Evolutionary conservation across 2,888 invertebrate species (phyloP).

Genomic region (Rhaphigaster nebulosa): DNA sequence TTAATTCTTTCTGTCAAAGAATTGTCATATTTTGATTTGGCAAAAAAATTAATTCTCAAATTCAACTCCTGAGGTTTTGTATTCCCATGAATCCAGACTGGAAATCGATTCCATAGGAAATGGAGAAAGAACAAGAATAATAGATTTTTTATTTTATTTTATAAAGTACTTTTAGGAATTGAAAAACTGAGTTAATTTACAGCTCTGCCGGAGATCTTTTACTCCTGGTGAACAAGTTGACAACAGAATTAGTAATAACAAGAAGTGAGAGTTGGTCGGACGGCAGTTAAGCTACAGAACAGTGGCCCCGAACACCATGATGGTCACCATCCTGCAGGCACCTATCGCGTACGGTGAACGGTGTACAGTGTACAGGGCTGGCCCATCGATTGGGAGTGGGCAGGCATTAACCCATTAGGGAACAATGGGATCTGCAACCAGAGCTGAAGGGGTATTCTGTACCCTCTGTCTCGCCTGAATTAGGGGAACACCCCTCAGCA

Average conservation of each 20-base stretch:
- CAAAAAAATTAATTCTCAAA: no score
- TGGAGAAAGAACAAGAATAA: no score
- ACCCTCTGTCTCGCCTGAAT: neutral
- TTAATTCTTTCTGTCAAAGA: no score
- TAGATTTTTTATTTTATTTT: no score
- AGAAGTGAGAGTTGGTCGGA: neutral
- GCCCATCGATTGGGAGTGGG: neutral
- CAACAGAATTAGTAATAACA: neutral
- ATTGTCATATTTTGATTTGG: no score
- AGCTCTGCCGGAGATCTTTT: no score
- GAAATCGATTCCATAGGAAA: no score
- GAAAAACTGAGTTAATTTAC: no score
- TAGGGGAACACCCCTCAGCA: neutral
- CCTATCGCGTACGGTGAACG: neutral
- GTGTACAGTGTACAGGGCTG: neutral
- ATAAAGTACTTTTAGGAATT: no score
- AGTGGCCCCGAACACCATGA: neutral
- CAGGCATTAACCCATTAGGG: neutral
- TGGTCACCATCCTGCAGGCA: neutral
- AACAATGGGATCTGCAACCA: constrained; percentile 1
- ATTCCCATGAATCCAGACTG: no score
- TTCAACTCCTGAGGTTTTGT: no score
- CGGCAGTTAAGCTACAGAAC: neutral
- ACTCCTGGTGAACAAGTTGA: neutral
- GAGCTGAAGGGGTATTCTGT: neutral